Evolutionary conservation across 1,140 invertebrate species (phyloP).

Genomic region (Drosophila simulans): DNA sequence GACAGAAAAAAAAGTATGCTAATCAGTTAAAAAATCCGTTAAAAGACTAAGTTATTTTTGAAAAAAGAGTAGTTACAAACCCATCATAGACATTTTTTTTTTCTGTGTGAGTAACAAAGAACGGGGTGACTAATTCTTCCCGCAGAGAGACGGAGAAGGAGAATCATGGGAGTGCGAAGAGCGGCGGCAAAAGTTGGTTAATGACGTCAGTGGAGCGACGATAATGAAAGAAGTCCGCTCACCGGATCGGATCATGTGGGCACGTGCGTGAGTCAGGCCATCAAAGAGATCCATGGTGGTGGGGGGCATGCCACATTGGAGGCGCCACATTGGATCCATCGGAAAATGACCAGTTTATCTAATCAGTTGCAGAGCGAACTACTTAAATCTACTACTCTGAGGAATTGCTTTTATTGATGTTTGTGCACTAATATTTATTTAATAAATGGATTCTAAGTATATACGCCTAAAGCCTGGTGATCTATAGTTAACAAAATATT

Average conservation of each 20-base stretch:
- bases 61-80: background rate
- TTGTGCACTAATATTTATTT: background rate
- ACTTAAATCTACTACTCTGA: conserved; percentile 7
- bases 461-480: background rate
- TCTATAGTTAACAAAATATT: background rate
- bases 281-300: background rate
- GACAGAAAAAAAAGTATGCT: too few species aligned
- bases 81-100: background rate
- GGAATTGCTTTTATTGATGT: background rate
- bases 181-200: conserved; percentile 48
- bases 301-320: conserved; percentile 4
- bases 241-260: conserved; percentile 46
- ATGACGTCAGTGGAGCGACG: conserved; percentile 61
- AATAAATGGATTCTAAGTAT: background rate
- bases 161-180: conserved; percentile 20
- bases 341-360: conserved; percentile 11
- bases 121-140: conserved; percentile 54
- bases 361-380: conserved; percentile 7
- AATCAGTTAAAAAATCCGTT: background rate
- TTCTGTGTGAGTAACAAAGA: conserved; percentile 16
- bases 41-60: too few species aligned
- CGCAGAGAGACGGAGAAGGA: conserved; percentile 13
- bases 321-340: conserved; percentile 2
- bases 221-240: conserved; percentile 52
- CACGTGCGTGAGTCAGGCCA: conserved; percentile 61